phyloP scores from a whole-genome alignment of 2,797 vertebrate genomes.

The Heterohyrax brucei region DNA sequence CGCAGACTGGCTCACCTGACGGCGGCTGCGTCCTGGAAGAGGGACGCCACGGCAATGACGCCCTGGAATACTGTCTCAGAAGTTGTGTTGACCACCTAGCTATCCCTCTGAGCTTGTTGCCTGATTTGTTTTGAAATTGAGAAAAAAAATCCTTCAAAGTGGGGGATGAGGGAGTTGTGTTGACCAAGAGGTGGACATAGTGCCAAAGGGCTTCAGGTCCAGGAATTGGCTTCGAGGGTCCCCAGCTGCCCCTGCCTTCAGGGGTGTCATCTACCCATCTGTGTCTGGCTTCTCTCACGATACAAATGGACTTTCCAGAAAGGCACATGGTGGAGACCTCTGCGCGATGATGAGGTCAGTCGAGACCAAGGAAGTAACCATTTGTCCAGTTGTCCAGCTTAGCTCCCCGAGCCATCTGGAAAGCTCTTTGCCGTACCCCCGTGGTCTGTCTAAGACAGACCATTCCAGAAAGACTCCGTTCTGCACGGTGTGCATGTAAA shows the following conservation, averaged over 20 bases:
- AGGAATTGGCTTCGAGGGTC: neutral
- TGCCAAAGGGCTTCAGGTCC: neutral
- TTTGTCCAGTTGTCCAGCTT: constrained; percentile 72
- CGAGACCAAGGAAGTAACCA: constrained; percentile 72
- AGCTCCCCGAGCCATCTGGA: constrained; percentile 58
- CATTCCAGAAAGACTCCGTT: constrained; percentile 38
- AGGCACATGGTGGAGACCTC: constrained; percentile 41
- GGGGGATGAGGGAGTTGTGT: neutral
- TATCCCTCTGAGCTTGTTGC: constrained; percentile 8
- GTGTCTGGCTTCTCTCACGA: neutral
- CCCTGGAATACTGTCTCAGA: neutral
- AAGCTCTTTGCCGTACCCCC: constrained; percentile 6
- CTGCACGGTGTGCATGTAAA: constrained; percentile 14
- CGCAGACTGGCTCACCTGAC: neutral
- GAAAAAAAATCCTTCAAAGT: neutral
- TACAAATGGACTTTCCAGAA: constrained; percentile 18
- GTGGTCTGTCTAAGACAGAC: constrained; percentile 19
- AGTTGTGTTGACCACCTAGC: neutral
- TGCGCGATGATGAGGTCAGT: constrained; percentile 64
- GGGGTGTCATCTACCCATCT: accelerated
- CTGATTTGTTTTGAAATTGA: constrained; percentile 46
- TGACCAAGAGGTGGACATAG: neutral
- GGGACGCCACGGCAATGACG: accelerated
- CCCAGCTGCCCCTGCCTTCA: neutral
- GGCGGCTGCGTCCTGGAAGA: neutral